Conservation (phyloP, 2,797 vertebrate genomes). For the Sparidentex hasta region DNA sequence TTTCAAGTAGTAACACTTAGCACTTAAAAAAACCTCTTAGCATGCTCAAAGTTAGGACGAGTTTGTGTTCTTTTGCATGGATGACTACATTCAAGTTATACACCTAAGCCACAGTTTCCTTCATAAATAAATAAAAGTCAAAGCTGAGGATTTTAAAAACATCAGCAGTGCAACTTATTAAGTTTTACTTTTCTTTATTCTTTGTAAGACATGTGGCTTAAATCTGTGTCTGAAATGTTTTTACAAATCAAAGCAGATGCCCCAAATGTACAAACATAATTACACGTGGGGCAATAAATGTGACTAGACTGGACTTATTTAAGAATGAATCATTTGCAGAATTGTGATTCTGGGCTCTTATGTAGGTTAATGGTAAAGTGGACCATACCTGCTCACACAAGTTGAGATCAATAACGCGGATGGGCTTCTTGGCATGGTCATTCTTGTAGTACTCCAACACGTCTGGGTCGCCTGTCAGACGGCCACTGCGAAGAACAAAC, state of each 20-base stretch:
- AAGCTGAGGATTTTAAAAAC: background rate
- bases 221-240: background rate
- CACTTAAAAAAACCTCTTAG: background rate
- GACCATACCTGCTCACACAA: constrained; percentile 92
- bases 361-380: background rate
- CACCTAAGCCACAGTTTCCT: background rate
- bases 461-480: constrained; percentile 97
- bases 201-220: background rate
- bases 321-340: background rate
- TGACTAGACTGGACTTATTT: background rate
- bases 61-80: background rate
- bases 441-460: constrained; percentile 99
- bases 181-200: background rate
- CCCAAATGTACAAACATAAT: background rate
- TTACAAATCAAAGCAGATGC: background rate
- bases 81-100: background rate
- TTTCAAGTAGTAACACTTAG: too few species aligned
- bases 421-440: constrained; percentile 98
- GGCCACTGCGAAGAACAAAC: constrained; percentile 98
- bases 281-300: background rate
- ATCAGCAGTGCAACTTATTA: background rate
- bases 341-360: background rate
- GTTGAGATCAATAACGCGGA: constrained; percentile 99
- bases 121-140: background rate
- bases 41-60: background rate